A percentile compares a stretch with the other conserved stretches of the same genome.
phyloP scores from a whole-genome alignment of 2,888 invertebrate species.

The Agonopterix alstromeriana region DNA sequence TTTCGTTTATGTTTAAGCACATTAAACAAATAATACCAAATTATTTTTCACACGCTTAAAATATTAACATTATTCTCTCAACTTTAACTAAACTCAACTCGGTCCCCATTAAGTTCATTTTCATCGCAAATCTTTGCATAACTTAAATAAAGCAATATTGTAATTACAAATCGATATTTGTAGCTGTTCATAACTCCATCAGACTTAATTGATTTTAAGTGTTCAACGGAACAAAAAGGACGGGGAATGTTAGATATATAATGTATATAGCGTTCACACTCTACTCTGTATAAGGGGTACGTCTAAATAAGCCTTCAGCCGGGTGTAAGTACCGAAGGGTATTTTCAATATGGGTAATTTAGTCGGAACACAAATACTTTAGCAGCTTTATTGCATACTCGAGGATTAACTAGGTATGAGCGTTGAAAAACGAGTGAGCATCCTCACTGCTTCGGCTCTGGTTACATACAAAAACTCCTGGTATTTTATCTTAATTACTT shows the following conservation, averaged over 20 bases:
- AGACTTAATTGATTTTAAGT: conserved; percentile 39
- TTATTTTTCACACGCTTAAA: neutral
- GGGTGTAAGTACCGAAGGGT: conserved; percentile 68
- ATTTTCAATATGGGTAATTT: conserved; percentile 76
- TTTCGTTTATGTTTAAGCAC: conserved; percentile 36
- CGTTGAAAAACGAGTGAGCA: conserved; percentile 63
- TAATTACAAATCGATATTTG: conserved; percentile 52
- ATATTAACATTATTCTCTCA: neutral
- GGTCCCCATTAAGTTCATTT: conserved; percentile 12
- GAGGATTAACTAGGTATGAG: conserved; percentile 70
- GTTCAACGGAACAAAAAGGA: conserved; percentile 29
- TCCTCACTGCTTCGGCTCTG: conserved; percentile 31
- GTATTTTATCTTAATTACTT: conserved; percentile 76
- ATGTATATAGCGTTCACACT: conserved; percentile 20
- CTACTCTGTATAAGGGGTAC: conserved; percentile 15
- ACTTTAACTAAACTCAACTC: neutral
- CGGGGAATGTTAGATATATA: conserved; percentile 22
- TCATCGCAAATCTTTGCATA: conserved; percentile 45
- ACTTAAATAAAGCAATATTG: conserved; percentile 43
- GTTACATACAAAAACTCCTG: conserved; percentile 66
- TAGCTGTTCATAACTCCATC: conserved; percentile 37
- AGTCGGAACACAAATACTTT: conserved; percentile 71
- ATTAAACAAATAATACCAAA: conserved; percentile 9
- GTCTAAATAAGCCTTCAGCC: conserved; percentile 66
- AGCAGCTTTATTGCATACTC: conserved; percentile 72